Conservation (phyloP, 2,113 vertebrate genomes). For the Promerops cafer region DNA sequence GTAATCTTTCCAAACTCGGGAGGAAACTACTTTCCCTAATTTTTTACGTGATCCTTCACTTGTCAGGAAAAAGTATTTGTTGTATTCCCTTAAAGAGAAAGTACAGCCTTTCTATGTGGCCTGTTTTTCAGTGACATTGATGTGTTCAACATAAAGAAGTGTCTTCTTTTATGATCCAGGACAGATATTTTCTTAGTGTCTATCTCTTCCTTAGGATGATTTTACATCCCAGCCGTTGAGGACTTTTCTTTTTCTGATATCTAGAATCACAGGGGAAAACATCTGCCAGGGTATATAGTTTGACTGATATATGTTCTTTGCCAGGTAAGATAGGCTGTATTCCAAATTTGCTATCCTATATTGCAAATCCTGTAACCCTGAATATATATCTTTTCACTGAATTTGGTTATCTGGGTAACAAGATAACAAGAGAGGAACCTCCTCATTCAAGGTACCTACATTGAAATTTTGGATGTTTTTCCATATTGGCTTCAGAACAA, state of each 20-base stretch:
- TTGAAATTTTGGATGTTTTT: not conserved
- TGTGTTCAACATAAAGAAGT: not conserved
- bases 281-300: not conserved
- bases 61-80: not conserved
- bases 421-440: not conserved
- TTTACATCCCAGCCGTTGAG: not conserved
- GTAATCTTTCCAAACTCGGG: not conserved
- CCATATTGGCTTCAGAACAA: not conserved
- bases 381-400: not conserved
- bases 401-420: not conserved
- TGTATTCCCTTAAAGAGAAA: not conserved
- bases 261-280: not conserved
- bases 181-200: not conserved
- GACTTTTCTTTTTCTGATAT: not conserved
- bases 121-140: not conserved
- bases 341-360: not conserved
- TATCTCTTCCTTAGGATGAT: not conserved
- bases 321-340: not conserved
- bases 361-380: not conserved
- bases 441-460: not conserved
- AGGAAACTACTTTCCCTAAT: not conserved
- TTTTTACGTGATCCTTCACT: not conserved
- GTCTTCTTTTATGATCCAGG: not conserved
- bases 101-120: not conserved
- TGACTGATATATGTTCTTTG: not conserved